Evolutionary conservation across 2,888 invertebrate species (phyloP), one percentile per base, ranked within the genome.

Genomic region (Microplitis manilae): DNA sequence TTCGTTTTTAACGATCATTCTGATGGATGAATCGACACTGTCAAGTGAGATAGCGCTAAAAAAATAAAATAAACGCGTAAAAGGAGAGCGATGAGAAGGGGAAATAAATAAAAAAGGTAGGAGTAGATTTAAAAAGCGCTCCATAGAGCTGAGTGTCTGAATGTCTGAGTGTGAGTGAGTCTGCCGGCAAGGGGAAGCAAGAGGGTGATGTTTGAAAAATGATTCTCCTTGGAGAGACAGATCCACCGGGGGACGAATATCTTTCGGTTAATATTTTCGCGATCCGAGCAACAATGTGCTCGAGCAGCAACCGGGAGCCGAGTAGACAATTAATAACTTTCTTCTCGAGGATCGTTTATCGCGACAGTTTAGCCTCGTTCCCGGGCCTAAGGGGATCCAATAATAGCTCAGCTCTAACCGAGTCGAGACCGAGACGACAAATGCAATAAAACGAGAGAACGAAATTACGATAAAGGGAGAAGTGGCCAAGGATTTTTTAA

Each of bases 251-350:
- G 83, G 82, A 77, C 79, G 77, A 79, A 65, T 65, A 77, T 83
- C 82, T 83, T 85, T 85, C 84, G 85, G 87, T 87, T 87, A 86
- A 87, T 87, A 87, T 87, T 88, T 88, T 87, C 87, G 88, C 87
- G 86, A 87, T 86, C 83, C 86, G 4, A 50, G 50, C 50, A 50
- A 87, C 87, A 86, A 87, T 86, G 84, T 84, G 80, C 85, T 83
- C 85, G 81, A 81, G 13, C 9, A 50, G 8, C 9, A 68, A 72
- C 81, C 85, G 84, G 87, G 83, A 87, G 87, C 86, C 85, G 79
- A 79, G 80, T 79, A 86, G 85, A 89, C 89, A 89, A 90, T 90
- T 90, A 90, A 90, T 89, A 88, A 88, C 86, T 87, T 85, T 86
- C 86, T 82, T 50, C 76, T 62, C 83, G 81, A 85, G 86, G 84